These are phyloP conservation scores for Mustelus asterias DNA, from an alignment of 2,113 vertebrate species.

Conservation along the genomic window DNA sequence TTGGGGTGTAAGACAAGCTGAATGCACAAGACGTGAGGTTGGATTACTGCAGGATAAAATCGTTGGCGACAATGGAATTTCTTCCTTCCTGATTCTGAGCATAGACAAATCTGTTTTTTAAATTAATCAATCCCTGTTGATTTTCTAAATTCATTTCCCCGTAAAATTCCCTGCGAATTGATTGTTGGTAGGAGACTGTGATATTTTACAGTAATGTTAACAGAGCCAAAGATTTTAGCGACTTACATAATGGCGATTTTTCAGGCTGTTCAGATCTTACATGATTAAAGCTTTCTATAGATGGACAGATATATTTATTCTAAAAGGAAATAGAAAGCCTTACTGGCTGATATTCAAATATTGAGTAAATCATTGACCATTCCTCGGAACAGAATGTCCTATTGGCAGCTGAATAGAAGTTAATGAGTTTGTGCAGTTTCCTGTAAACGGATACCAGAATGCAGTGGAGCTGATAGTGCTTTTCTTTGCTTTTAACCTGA, in stretches of 20 bases:
- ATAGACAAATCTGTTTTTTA: too few relatives aligned
- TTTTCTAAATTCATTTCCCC: too few relatives aligned
- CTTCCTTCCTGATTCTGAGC: too few relatives aligned
- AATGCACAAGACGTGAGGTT: too few relatives aligned
- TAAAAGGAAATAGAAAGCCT: constrained; percentile 24
- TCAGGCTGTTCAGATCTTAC: not conserved
- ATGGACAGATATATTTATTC: not conserved
- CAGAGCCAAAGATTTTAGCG: not conserved
- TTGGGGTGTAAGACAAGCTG: too few relatives aligned
- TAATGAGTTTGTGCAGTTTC: not conserved
- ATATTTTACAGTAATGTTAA: too few relatives aligned
- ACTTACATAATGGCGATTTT: not conserved
- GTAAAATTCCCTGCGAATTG: too few relatives aligned
- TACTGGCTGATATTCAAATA: not conserved
- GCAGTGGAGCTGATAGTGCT: not conserved
- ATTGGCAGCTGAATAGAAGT: not conserved
- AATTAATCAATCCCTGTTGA: too few relatives aligned
- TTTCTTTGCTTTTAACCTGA: not conserved
- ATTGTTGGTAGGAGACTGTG: too few relatives aligned
- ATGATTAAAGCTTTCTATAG: not conserved
- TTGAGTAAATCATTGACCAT: not conserved
- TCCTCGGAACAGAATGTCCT: not conserved
- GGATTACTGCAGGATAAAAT: too few relatives aligned
- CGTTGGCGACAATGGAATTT: too few relatives aligned
- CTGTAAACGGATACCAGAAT: not conserved